Conservation (phyloP, 1,140 invertebrate species). For the Spodoptera litura region DNA sequence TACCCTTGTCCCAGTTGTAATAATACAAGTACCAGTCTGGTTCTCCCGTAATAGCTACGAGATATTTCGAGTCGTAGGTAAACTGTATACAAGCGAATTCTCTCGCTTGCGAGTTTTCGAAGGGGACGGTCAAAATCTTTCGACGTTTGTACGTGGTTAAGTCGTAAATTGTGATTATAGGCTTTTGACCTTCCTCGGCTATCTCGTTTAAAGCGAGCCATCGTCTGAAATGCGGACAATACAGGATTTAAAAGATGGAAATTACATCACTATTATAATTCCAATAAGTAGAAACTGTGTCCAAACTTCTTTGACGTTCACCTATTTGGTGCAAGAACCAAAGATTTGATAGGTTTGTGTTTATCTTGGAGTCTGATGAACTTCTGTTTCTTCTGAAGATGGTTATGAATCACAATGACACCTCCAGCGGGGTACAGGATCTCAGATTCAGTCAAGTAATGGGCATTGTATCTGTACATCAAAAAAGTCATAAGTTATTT, state of each 20-base stretch:
- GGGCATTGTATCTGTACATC: slow-evolving; percentile 86
- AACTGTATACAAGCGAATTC: slow-evolving; percentile 92
- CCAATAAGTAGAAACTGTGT: too few species aligned
- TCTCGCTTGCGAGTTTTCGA: slow-evolving; percentile 80
- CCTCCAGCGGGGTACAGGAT: slow-evolving; percentile 90
- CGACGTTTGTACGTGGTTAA: slow-evolving; percentile 87
- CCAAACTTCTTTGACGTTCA: slow-evolving; percentile 66
- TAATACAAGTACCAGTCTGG: slow-evolving; percentile 93
- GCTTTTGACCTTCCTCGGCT: slow-evolving; percentile 80
- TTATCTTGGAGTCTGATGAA: slow-evolving; percentile 87
- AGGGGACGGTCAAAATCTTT: slow-evolving; percentile 88
- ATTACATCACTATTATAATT: not conserved
- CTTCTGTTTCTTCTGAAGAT: slow-evolving; percentile 86
- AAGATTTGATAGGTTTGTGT: slow-evolving; percentile 84
- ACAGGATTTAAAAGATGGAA: slow-evolving; percentile 2
- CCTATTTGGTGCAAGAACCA: slow-evolving; percentile 89
- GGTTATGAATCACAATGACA: slow-evolving; percentile 89
- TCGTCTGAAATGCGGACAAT: slow-evolving; percentile 78
- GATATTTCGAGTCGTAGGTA: slow-evolving; percentile 91
- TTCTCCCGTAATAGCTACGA: slow-evolving; percentile 92
- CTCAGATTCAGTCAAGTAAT: slow-evolving; percentile 89
- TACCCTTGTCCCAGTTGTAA: slow-evolving; percentile 94
- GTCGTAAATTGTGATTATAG: slow-evolving; percentile 89
- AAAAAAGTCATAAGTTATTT: not conserved
- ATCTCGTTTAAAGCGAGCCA: slow-evolving; percentile 84